Conservation (phyloP, 1,140 invertebrate species). For the Apocrypta bakeri region DNA sequence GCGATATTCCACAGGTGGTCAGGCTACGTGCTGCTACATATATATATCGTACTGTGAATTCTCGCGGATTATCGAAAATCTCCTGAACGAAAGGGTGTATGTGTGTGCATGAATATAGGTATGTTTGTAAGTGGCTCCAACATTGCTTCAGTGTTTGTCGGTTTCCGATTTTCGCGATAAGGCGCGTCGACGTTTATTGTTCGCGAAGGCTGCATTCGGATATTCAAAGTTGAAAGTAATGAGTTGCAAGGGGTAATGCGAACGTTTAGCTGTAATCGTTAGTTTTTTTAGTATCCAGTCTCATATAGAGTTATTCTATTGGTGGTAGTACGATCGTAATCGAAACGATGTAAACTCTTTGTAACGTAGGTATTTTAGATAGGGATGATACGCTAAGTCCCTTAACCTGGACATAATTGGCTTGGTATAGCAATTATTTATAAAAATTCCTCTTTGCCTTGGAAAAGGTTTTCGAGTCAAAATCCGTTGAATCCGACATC, state of each 20-base stretch:
- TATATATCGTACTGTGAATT: background rate
- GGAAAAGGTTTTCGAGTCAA: too few species aligned
- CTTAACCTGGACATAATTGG: too few species aligned
- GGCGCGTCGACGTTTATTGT: background rate
- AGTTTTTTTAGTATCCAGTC: too few species aligned
- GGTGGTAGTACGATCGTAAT: too few species aligned
- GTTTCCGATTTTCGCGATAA: background rate
- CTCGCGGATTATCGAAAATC: conserved; percentile 31
- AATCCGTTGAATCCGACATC: background rate
- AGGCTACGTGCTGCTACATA: background rate
- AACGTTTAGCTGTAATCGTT: background rate
- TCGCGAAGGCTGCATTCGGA: background rate
- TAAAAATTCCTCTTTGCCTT: too few species aligned
- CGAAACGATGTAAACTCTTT: too few species aligned
- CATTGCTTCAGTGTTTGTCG: background rate
- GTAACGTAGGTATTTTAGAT: too few species aligned
- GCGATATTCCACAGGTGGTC: conserved; percentile 27
- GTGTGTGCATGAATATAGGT: background rate
- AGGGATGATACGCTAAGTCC: too few species aligned
- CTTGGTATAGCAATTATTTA: too few species aligned
- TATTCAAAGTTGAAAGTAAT: background rate
- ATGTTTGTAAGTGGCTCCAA: background rate
- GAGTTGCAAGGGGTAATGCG: background rate
- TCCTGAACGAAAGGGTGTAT: background rate
- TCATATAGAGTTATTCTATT: too few species aligned